Evolutionary conservation across 2,888 invertebrate species (phyloP).

Genomic region (Coelinius sp.): DNA sequence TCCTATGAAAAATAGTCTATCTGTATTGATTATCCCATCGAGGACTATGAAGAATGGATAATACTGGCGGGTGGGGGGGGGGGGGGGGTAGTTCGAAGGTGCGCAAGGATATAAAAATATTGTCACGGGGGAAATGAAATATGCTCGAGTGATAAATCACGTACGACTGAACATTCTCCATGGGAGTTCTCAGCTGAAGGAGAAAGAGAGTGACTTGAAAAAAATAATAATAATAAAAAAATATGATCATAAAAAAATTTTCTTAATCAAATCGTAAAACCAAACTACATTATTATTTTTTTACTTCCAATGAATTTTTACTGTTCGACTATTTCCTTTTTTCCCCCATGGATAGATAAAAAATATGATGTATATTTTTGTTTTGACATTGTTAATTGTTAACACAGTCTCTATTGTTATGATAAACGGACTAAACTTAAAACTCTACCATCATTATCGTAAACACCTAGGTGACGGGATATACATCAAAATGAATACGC

Average conservation of each 20-base stretch:
- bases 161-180: conserved; percentile 11
- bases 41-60: conserved; percentile 1
- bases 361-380: neutral
- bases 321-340: neutral
- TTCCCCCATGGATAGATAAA: neutral
- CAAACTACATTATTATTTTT: neutral
- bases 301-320: neutral
- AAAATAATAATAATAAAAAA: neutral
- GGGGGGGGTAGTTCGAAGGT: neutral
- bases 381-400: neutral
- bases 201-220: neutral
- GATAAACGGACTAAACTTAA: neutral
- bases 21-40: conserved; percentile 17
- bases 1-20: conserved; percentile 2
- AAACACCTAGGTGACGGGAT: neutral
- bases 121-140: conserved; percentile 17
- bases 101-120: conserved; percentile 15
- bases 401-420: neutral
- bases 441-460: neutral
- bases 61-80: neutral
- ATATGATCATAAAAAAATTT: neutral
- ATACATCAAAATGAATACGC: conserved; percentile 12
- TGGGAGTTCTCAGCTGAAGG: conserved; percentile 5
- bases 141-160: conserved; percentile 15
- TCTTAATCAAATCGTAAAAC: neutral